A percentile compares a stretch with the other conserved stretches of the same genome.
These are phyloP conservation scores for Caenorhabditis elegans DNA, from an alignment of 1,140 invertebrate species.

Conservation along the genomic window WBcel235 BX284605.5:11860001-11860500, in stretches of 20 bases:
- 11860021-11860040: neutral
- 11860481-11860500: neutral
- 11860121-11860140: neutral
- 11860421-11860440: neutral
- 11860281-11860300: too few species aligned
- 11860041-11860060: neutral
- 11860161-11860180: too few species aligned
- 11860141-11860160: too few species aligned
- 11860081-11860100: too few species aligned
- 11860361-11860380: neutral
- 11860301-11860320: neutral
- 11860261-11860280: too few species aligned
- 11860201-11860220: neutral
- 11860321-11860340: neutral
- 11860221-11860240: neutral
- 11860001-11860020: too few species aligned
- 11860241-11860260: too few species aligned
- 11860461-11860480: constrained; percentile 30
- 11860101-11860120: too few species aligned
- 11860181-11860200: too few species aligned
- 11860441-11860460: neutral
- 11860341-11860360: neutral
- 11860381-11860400: neutral
- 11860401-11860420: neutral
- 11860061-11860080: neutral